These are phyloP conservation scores for Drosophila demipolita DNA, from an alignment of 2,888 invertebrate genomes.

Conservation along the genomic window DNA sequence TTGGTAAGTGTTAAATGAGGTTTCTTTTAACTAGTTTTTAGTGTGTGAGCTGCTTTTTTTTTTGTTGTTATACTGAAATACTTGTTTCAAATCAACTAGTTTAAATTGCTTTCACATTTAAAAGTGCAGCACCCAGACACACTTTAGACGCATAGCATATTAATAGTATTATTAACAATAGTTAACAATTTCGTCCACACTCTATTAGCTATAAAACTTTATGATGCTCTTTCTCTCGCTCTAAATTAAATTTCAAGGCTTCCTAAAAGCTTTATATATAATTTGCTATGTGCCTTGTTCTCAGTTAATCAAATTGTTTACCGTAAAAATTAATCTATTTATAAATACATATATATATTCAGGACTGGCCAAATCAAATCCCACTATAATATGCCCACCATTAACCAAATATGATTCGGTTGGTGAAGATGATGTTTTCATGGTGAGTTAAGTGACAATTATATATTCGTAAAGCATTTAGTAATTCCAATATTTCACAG, in stretches of 20 bases:
- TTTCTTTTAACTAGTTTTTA: conserved; percentile 34
- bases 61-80: neutral
- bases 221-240: conserved; percentile 38
- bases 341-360: neutral
- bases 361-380: conserved; percentile 92
- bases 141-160: conserved; percentile 4
- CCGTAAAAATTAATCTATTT: neutral
- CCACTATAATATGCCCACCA: conserved; percentile 85
- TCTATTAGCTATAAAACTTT: conserved; percentile 25
- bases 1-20: conserved; percentile 71
- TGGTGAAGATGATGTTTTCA: conserved; percentile 97
- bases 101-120: neutral
- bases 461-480: neutral
- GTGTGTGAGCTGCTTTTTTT: conserved; percentile 28
- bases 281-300: conserved; percentile 68
- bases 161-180: conserved; percentile 17
- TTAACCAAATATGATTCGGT: conserved; percentile 88
- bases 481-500: conserved; percentile 85
- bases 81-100: neutral
- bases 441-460: conserved; percentile 88
- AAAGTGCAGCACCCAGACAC: conserved; percentile 24
- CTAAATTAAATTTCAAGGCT: conserved; percentile 28
- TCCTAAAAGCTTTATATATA: conserved; percentile 41
- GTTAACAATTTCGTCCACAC: conserved; percentile 30
- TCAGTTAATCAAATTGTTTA: neutral